Conservation (phyloP, 2,888 invertebrate species). For the Rhamnusium bicolor region DNA sequence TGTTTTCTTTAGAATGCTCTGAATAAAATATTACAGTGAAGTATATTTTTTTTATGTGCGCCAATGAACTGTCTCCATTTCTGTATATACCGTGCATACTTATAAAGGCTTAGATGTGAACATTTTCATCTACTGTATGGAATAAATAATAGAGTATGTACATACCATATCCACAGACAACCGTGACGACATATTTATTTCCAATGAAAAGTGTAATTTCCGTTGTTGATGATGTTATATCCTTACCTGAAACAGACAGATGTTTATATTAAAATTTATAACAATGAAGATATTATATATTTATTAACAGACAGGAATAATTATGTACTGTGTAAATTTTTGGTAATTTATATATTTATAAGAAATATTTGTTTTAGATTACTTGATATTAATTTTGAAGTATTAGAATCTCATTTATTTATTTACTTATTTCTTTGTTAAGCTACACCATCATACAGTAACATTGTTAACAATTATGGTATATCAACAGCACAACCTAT, state of each 20-base stretch:
- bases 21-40: no score
- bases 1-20: no score
- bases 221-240: neutral
- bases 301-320: neutral
- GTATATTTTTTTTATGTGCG: neutral
- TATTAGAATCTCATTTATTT: no score
- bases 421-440: no score
- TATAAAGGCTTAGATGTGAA: constrained; percentile 19
- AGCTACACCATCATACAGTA: no score
- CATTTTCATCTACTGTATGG: constrained; percentile 12
- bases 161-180: constrained; percentile 12
- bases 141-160: constrained; percentile 11
- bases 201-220: neutral
- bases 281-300: neutral
- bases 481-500: no score
- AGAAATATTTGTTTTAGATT: no score
- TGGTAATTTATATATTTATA: no score
- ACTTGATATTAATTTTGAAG: no score
- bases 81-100: neutral
- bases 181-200: constrained; percentile 7
- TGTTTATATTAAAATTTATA: neutral
- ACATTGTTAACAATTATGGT: no score
- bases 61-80: neutral
- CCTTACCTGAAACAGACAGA: constrained; percentile 18
- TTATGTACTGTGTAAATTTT: neutral